Conservation (phyloP, 2,113 vertebrate genomes). For the Podarcis raffonei region DNA sequence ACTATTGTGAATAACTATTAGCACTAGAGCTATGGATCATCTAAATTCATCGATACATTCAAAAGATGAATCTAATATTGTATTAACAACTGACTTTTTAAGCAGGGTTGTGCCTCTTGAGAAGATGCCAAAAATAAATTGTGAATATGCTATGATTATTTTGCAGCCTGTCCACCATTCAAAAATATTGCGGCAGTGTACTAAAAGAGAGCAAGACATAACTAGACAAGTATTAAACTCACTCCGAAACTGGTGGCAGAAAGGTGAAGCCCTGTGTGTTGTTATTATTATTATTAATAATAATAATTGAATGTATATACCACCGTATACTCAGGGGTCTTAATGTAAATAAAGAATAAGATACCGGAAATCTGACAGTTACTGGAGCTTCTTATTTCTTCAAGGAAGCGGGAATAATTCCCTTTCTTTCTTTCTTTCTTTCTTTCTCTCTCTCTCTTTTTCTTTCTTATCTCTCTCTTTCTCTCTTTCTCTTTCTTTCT, state of each 20-base stretch:
- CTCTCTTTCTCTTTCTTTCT: not conserved
- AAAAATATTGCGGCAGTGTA: too few species aligned
- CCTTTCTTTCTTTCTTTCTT: too few species aligned
- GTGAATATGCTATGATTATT: not conserved
- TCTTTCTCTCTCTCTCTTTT: too few species aligned
- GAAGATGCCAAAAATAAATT: not conserved
- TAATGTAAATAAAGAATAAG: not conserved
- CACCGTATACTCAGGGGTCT: too few species aligned
- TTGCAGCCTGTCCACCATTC: not conserved
- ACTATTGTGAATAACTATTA: not conserved
- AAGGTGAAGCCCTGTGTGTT: too few species aligned
- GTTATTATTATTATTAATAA: fast-evolving
- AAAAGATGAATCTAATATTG: not conserved
- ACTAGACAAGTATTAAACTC: not conserved
- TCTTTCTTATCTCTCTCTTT: too few species aligned
- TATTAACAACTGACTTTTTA: too few species aligned
- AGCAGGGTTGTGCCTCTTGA: not conserved
- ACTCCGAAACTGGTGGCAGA: not conserved
- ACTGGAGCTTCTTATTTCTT: not conserved
- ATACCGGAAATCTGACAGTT: not conserved
- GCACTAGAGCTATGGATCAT: not conserved
- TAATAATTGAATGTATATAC: too few species aligned
- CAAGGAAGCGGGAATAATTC: not conserved
- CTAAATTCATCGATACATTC: not conserved
- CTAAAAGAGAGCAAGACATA: too few species aligned